Evolutionary conservation across 2,797 vertebrate genomes (phyloP).

Genomic region (Hirundo rustica): DNA sequence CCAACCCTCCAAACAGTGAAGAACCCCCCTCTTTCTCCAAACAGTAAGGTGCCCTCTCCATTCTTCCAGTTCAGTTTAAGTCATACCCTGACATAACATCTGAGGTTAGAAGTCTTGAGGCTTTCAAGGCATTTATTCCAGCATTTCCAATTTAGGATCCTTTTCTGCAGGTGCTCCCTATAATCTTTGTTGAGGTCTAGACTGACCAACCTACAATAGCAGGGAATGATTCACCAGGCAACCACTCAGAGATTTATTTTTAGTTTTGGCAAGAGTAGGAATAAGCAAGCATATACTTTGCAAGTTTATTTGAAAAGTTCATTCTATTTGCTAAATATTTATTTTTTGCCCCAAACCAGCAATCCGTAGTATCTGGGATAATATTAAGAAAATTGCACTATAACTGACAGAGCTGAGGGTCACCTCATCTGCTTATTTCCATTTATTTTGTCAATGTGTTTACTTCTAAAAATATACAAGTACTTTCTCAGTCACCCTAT

Average conservation of each 20-base stretch:
- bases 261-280: constrained; percentile 15
- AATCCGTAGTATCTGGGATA: neutral
- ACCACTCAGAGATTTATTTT: constrained; percentile 34
- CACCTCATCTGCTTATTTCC: neutral
- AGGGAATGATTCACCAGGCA: constrained; percentile 55
- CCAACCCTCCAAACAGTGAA: neutral
- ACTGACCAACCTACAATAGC: constrained; percentile 36
- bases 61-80: neutral
- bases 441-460: neutral
- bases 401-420: neutral
- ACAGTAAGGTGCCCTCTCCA: neutral
- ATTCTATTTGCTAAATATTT: neutral
- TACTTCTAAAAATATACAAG: neutral
- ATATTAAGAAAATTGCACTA: neutral
- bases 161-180: constrained; percentile 49
- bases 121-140: constrained; percentile 18
- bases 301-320: constrained; percentile 33
- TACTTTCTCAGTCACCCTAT: neutral
- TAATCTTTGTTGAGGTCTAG: constrained; percentile 49
- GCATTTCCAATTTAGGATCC: neutral
- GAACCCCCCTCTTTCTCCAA: neutral
- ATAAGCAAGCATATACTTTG: constrained; percentile 21
- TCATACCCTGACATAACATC: neutral
- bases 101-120: neutral
- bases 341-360: neutral